Percentiles rank a stretch among this genome's conserved stretches.
Evolutionary conservation across 2,888 invertebrate species (phyloP).

Genomic region (Andrena bicolor): DNA sequence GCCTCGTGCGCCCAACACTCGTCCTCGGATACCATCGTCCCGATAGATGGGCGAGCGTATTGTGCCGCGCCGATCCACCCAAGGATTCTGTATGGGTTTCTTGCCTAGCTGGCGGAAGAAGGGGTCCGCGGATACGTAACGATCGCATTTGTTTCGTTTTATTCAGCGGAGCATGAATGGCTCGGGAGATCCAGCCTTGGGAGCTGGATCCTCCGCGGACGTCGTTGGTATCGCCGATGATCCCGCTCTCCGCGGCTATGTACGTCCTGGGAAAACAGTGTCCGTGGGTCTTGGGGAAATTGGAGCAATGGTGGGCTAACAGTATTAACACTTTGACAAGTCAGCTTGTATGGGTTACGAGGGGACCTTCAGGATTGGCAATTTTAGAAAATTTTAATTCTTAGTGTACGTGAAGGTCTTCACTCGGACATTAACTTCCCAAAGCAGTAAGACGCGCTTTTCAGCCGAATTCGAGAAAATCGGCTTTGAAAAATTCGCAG

Average conservation of each 20-base stretch:
- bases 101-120: slow-evolving; percentile 45
- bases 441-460: no score
- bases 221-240: slow-evolving; percentile 27
- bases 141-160: slow-evolving; percentile 51
- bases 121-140: slow-evolving; percentile 36
- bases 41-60: slow-evolving; percentile 29
- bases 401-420: no score
- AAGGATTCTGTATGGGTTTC: slow-evolving; percentile 31
- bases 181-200: slow-evolving; percentile 24
- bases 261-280: no score
- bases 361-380: no score
- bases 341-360: no score
- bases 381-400: no score
- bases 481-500: no score
- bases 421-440: no score
- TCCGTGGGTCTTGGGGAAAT: not conserved
- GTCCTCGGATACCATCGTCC: slow-evolving; percentile 3
- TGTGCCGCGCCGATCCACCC: slow-evolving; percentile 20
- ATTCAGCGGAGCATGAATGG: slow-evolving; percentile 52
- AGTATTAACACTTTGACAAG: no score
- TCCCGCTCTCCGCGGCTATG: slow-evolving; percentile 8
- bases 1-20: slow-evolving; percentile 52
- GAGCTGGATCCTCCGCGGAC: slow-evolving; percentile 16
- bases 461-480: no score
- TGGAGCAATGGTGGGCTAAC: not conserved